Percentiles rank a stretch among this genome's conserved stretches.
Evolutionary conservation across 2,888 invertebrate genomes (phyloP).

Genomic region (Cosmia pyralina): DNA sequence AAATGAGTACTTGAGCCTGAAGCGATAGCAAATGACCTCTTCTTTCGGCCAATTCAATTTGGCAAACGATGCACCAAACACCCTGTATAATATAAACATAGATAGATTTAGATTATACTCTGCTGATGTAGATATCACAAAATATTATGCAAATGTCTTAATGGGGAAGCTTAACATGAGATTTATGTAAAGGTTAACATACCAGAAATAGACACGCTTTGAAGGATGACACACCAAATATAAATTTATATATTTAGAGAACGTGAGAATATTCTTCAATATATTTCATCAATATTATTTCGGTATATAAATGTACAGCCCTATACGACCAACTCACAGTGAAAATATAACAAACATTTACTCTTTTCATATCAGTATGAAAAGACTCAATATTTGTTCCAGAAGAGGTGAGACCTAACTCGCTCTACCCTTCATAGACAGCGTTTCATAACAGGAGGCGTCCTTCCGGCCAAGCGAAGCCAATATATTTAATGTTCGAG

Average conservation of each 20-base stretch:
- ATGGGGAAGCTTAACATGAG: slow-evolving; percentile 25
- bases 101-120: background rate
- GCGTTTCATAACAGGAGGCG: slow-evolving; percentile 43
- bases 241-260: background rate
- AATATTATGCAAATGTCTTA: slow-evolving; percentile 23
- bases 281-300: no score
- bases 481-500: slow-evolving; percentile 64
- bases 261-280: background rate
- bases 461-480: slow-evolving; percentile 48
- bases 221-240: background rate
- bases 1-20: no score
- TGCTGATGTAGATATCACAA: background rate
- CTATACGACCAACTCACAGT: background rate
- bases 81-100: no score
- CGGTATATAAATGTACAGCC: background rate
- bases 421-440: slow-evolving; percentile 20
- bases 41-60: no score
- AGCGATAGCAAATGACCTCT: no score
- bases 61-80: no score
- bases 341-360: background rate
- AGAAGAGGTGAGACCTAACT: slow-evolving; percentile 6
- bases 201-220: slow-evolving; percentile 10
- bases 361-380: background rate
- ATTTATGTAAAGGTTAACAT: slow-evolving; percentile 5
- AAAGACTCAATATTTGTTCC: slow-evolving; percentile 9